Evolutionary conservation across 2,888 invertebrate species (phyloP), one percentile per base, ranked within the genome.

Genomic region (Agrilus cyanescens): DNA sequence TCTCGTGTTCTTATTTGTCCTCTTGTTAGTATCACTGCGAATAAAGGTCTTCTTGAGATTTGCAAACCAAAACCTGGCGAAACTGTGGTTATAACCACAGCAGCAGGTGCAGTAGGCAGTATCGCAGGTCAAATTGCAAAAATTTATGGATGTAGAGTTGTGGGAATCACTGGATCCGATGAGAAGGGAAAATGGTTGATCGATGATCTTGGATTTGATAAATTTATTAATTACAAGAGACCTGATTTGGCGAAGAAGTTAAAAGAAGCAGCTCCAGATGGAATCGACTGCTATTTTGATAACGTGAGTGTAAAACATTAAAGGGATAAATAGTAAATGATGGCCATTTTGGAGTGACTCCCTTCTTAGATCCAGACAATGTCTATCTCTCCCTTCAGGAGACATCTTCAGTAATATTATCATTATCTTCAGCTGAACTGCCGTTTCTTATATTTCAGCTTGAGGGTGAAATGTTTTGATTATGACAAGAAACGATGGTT

Each of bases 51-150:
- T 7, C 62, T 78, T 47, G 80, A 84, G 51, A 66, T 84, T 45
- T 84, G 83, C 49, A 60, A 76, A 46, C 83, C 85, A 2, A 79
- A 82, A 63, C 53, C 71, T 4, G 83, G 81, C 7, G 84, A 87
- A 61, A 80, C 79, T 1, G 72, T 86, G n/a, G 78, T 80, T 2
- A 74, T 86, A 2, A 79, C 76, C 16, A 78, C 79, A 4, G 86
- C 85, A 12, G 85, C 82, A 14, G 86, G 86, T 15, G 85, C 84
- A 30, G 85, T 86, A 10, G 87, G 86, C 4, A 78, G 75, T 44
- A 71, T 79, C 39, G 85, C 84, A 14, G 85, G 85, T 2, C 86
- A 86, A 69, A 81, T 87, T 47, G 85, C 77, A 1, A 85, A 85
- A 67, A 73, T 79, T 38, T 70, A 79, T 61, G 81, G 78, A 12